Conservation (phyloP, 2,113 vertebrate genomes). For the Mesocricetus auratus region DNA sequence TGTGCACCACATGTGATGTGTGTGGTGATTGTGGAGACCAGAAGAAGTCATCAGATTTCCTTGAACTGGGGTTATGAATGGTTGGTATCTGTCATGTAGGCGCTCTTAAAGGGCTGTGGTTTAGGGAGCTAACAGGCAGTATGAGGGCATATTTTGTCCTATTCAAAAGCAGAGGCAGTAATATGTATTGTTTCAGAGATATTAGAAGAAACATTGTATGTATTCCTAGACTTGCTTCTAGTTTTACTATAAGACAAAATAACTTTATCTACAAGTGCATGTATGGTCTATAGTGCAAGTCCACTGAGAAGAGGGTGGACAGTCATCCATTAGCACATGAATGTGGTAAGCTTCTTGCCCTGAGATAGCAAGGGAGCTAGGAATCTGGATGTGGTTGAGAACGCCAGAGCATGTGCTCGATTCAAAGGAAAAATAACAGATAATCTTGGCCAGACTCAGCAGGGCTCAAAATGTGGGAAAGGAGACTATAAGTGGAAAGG, state of each 20-base stretch:
- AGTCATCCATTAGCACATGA: neutral
- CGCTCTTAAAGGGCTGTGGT: neutral
- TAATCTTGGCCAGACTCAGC: neutral
- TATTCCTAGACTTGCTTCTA: conserved; percentile 22
- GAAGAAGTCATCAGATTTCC: neutral
- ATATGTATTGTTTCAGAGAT: conserved; percentile 34
- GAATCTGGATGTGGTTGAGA: neutral
- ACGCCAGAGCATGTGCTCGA: neutral
- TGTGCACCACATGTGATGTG: too few relatives aligned
- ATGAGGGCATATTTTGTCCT: conserved; percentile 2
- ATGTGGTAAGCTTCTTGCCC: neutral
- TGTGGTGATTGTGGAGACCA: neutral
- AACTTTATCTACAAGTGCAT: neutral
- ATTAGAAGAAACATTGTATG: conserved; percentile 17
- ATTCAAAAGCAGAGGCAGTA: conserved; percentile 13
- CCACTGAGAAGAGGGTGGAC: neutral
- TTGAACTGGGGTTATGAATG: neutral
- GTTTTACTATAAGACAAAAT: neutral
- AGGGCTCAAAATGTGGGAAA: neutral
- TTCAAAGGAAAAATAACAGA: neutral
- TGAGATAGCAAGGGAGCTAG: neutral
- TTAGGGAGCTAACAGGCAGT: neutral
- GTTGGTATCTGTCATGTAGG: neutral
- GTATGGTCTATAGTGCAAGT: conserved; percentile 9
- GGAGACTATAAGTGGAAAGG: neutral